Evolutionary conservation across 1,140 invertebrate species (phyloP).

Genomic region (Tetramorium parvispinum): DNA sequence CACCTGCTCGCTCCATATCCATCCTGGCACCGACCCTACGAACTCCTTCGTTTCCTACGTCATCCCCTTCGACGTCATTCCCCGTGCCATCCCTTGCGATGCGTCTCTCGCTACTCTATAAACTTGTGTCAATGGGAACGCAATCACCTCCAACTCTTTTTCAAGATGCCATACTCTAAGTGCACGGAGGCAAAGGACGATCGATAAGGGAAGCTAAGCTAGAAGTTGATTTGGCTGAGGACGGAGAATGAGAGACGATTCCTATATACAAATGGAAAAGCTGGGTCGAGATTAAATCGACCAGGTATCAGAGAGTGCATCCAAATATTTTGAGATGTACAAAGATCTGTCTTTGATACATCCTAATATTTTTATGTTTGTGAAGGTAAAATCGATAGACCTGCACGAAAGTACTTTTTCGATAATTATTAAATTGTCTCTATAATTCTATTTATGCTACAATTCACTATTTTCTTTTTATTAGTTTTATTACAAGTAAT

Average conservation of each 20-base stretch:
- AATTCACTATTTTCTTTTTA: neutral
- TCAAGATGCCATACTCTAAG: conserved; percentile 30
- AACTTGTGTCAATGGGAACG: conserved; percentile 80
- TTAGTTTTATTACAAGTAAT: neutral
- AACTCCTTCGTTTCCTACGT: conserved; percentile 65
- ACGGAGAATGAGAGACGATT: conserved; percentile 35
- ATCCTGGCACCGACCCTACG: conserved; percentile 40
- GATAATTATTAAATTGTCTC: neutral
- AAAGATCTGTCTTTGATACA: neutral
- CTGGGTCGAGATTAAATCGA: conserved; percentile 67
- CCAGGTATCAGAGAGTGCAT: neutral
- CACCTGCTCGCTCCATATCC: conserved; percentile 79
- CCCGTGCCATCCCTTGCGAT: neutral
- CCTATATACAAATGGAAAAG: conserved; percentile 68
- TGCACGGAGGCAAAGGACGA: neutral
- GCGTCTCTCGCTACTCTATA: conserved; percentile 69
- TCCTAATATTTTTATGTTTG: neutral
- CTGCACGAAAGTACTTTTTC: neutral
- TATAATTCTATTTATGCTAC: neutral
- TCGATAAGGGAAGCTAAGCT: neutral
- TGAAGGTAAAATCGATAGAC: neutral
- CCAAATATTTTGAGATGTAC: conserved; percentile 10
- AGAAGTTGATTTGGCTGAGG: conserved; percentile 1
- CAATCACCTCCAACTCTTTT: conserved; percentile 75
- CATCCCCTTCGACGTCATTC: conserved; percentile 45